phyloP scores from a whole-genome alignment of 2,113 vertebrate species.

The Osmerus eperlanus region DNA sequence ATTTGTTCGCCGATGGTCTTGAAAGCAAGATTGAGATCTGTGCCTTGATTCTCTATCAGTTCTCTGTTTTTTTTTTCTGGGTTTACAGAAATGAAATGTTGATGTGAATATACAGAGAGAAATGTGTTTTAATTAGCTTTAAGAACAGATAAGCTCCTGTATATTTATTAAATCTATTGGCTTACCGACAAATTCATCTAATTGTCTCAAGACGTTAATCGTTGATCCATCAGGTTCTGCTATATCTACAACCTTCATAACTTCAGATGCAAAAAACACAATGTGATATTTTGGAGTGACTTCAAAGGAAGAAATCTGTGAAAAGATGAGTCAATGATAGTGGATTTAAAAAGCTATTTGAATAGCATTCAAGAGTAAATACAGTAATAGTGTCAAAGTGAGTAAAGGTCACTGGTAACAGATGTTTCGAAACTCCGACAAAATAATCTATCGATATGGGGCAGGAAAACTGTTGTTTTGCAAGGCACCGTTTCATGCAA shows the following conservation, averaged over 20 bases:
- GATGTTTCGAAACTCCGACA: too few species aligned
- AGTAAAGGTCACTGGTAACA: too few species aligned
- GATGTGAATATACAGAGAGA: neutral
- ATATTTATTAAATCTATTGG: neutral
- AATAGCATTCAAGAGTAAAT: too few species aligned
- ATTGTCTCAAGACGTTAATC: neutral
- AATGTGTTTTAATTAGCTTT: neutral
- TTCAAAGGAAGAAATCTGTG: slow-evolving; percentile 65
- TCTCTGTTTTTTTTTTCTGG: slow-evolving; percentile 19
- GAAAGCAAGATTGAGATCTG: slow-evolving; percentile 63
- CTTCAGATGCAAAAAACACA: slow-evolving; percentile 60
- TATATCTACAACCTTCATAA: slow-evolving; percentile 48
- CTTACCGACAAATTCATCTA: slow-evolving; percentile 44
- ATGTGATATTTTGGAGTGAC: slow-evolving; percentile 72
- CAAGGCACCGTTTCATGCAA: too few species aligned
- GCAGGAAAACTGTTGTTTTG: too few species aligned
- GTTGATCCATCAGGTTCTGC: slow-evolving; percentile 16
- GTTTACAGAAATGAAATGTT: neutral
- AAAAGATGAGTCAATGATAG: slow-evolving; percentile 15
- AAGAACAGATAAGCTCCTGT: neutral
- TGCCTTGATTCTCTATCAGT: slow-evolving; percentile 48
- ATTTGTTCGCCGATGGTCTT: slow-evolving; percentile 40
- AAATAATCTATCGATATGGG: too few species aligned
- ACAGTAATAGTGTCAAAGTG: too few species aligned
- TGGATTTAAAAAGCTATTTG: too few species aligned